Conservation (phyloP, 2,888 invertebrate genomes). For the Heliconius charithonia region DNA sequence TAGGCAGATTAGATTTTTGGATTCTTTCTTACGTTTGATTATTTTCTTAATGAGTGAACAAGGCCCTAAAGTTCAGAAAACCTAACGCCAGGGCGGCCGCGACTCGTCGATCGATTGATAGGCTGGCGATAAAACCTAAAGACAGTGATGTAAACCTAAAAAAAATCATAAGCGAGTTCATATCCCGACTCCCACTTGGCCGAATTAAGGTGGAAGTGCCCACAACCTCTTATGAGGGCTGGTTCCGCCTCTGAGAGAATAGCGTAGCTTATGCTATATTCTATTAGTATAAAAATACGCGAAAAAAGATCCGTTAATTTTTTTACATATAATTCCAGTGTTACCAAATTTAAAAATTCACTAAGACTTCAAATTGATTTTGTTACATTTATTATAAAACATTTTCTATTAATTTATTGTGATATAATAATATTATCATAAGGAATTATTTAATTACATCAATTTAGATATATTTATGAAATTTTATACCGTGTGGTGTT, state of each 20-base stretch:
- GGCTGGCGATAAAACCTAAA: not conserved
- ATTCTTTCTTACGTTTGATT: not conserved
- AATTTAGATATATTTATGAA: constrained; percentile 29
- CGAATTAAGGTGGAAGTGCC: not conserved
- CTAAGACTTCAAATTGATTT: constrained; percentile 8
- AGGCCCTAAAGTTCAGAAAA: not conserved
- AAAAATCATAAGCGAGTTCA: not conserved
- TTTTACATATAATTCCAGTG: constrained; percentile 20
- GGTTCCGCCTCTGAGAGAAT: constrained; percentile 31
- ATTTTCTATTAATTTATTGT: constrained; percentile 20
- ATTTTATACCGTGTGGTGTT: constrained; percentile 20
- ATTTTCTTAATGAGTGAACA: not conserved
- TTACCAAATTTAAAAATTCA: constrained; percentile 1
- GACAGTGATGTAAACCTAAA: not conserved
- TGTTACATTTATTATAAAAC: constrained; percentile 18
- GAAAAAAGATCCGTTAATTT: constrained; percentile 39
- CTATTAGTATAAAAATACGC: constrained; percentile 47
- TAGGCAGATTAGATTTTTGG: not conserved
- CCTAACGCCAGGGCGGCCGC: not conserved
- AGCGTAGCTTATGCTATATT: constrained; percentile 46
- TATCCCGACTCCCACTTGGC: not conserved
- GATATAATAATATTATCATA: constrained; percentile 18
- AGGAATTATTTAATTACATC: constrained; percentile 23
- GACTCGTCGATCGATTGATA: not conserved
- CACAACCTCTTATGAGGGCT: not conserved